Evolutionary conservation across 1,140 invertebrate species (phyloP).

Genomic region (Panagrolaimus sp.): DNA sequence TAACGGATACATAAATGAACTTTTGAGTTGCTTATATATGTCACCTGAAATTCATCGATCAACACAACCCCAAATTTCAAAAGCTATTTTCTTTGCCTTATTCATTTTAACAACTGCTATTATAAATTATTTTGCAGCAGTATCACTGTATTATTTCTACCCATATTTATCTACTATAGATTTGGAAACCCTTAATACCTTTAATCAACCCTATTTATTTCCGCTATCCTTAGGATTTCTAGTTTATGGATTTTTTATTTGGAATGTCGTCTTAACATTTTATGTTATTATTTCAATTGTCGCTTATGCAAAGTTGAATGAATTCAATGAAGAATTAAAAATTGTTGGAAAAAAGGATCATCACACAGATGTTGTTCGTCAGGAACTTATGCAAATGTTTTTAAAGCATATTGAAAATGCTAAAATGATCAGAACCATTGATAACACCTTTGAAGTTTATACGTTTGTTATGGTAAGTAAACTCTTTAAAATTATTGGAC

Average conservation of each 20-base stretch:
- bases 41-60: too few relatives aligned
- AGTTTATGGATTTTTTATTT: slow-evolving; percentile 27
- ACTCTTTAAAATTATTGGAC: background rate
- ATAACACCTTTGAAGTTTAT: slow-evolving; percentile 43
- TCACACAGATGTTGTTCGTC: background rate
- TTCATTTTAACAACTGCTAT: too few relatives aligned
- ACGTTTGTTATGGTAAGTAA: slow-evolving; percentile 31
- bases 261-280: slow-evolving; percentile 28
- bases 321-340: slow-evolving; percentile 31
- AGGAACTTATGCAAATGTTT: slow-evolving; percentile 30
- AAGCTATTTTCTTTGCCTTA: too few relatives aligned
- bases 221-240: background rate
- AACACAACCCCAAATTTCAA: too few relatives aligned
- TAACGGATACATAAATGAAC: background rate
- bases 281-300: slow-evolving; percentile 25
- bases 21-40: background rate
- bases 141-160: too few relatives aligned
- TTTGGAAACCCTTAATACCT: background rate
- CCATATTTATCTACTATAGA: background rate
- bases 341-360: too few relatives aligned
- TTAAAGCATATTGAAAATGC: slow-evolving; percentile 34
- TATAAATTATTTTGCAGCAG: too few relatives aligned
- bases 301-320: slow-evolving; percentile 32
- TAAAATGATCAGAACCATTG: slow-evolving; percentile 28
- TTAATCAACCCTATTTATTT: background rate